Percentiles rank a stretch among this genome's conserved stretches.
Evolutionary conservation across 2,888 invertebrate genomes (phyloP).

Genomic region (Mechanitis mazaeus): DNA sequence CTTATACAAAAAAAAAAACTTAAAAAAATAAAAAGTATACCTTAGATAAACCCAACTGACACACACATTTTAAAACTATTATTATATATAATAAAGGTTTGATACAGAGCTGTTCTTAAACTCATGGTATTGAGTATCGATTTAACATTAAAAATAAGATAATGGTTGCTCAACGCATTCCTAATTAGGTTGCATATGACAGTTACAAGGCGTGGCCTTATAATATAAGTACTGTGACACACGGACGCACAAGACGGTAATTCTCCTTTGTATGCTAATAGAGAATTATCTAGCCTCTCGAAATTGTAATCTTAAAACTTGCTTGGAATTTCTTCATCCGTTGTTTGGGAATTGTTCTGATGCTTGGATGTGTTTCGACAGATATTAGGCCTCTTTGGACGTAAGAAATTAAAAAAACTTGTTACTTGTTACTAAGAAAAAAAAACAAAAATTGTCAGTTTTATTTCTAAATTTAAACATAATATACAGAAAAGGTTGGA

Average conservation of each 20-base stretch:
- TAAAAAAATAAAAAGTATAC: too few relatives aligned
- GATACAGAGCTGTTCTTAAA: too few relatives aligned
- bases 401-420: too few relatives aligned
- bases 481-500: too few relatives aligned
- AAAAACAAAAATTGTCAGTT: too few relatives aligned
- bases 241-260: slow-evolving; percentile 69
- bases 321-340: slow-evolving; percentile 74
- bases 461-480: too few relatives aligned
- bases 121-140: too few relatives aligned
- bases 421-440: too few relatives aligned
- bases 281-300: slow-evolving; percentile 74
- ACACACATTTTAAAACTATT: too few relatives aligned
- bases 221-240: slow-evolving; percentile 62
- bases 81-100: too few relatives aligned
- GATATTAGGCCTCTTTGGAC: slow-evolving; percentile 5
- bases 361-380: slow-evolving; percentile 20
- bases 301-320: slow-evolving; percentile 74
- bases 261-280: slow-evolving; percentile 76
- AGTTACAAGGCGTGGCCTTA: slow-evolving; percentile 72
- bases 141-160: slow-evolving; percentile 12
- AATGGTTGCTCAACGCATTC: slow-evolving; percentile 54
- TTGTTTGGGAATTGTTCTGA: slow-evolving; percentile 50
- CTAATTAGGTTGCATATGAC: slow-evolving; percentile 74
- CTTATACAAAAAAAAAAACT: too few relatives aligned
- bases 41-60: too few relatives aligned